Evolutionary conservation across 2,797 vertebrate genomes (phyloP).

Genomic region (Neostethus bicornis): DNA sequence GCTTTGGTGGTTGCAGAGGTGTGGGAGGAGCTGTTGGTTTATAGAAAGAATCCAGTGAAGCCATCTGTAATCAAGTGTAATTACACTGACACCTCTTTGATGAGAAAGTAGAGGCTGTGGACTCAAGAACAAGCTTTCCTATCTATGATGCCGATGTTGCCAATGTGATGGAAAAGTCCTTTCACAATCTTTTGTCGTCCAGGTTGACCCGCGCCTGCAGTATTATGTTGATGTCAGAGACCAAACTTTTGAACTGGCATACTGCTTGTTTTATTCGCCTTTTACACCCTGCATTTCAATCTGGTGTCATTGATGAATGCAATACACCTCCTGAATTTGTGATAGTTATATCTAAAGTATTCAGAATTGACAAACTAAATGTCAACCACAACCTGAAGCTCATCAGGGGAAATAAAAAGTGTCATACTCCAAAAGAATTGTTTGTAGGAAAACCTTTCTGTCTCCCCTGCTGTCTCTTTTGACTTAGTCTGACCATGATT

Average conservation of each 20-base stretch:
- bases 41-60: too few relatives aligned
- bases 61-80: too few relatives aligned
- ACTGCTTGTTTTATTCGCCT: not conserved
- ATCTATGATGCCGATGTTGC: too few relatives aligned
- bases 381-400: conserved; percentile 14
- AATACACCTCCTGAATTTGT: conserved; percentile 2
- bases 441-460: conserved; percentile 33
- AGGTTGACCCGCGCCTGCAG: too few relatives aligned
- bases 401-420: conserved; percentile 12
- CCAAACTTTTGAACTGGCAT: not conserved
- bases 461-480: conserved; percentile 45
- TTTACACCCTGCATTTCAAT: not conserved
- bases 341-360: conserved; percentile 13
- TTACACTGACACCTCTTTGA: too few relatives aligned
- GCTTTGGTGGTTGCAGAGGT: too few relatives aligned
- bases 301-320: conserved; percentile 13
- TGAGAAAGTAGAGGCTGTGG: too few relatives aligned
- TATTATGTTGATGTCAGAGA: too few relatives aligned
- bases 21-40: too few relatives aligned
- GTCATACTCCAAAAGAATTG: conserved; percentile 8
- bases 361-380: conserved; percentile 32
- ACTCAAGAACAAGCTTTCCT: too few relatives aligned
- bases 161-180: too few relatives aligned
- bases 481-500: conserved; percentile 72
- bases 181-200: too few relatives aligned